Evolutionary conservation across 1,140 invertebrate species (phyloP), one percentile per base, ranked within the genome.

Genomic region (Solenopsis invicta): DNA sequence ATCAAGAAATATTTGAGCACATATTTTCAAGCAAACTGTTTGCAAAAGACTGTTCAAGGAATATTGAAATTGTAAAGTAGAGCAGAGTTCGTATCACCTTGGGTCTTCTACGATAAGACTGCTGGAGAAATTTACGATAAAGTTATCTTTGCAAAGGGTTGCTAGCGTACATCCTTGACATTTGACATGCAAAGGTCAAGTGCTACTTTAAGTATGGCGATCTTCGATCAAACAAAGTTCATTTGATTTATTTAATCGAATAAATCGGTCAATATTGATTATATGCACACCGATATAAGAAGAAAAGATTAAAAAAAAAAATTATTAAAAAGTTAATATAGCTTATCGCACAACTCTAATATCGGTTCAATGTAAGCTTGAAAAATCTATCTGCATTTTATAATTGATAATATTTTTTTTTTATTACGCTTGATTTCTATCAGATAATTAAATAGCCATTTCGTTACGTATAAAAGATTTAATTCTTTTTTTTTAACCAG

Each of bases 151-250:
- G 21, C 48, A 54, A 72, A 59, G 52, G 41, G 12, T 66, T 48
- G 37, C 29, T 16, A 45, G n/a, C n/a, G 54, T 67, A 2, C 12
- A 13, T 50, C 56, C 13, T 61, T 88, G 69, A 77, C 71, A 89
- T 77, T 88, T 89, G 67, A 8, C 4, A 71, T 24, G n/a, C 13
- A 64, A 87, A 56, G 41, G 67, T 66, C 56, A 24, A 52, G 50
- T 37, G n/a, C 2, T 59, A 59, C n/a, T 59, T n/a, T 52, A 37
- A 84, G 9, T 34, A n/a, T 52, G 48, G 3, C 13, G 21, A 5
- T 12, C 8, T 74, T 56, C 34, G 12, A 71, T 48, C 29, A 29
- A 75, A n/a, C 13, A 48, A 29, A 54, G 18, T 84, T 52, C 8
- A 21, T 48, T 74, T 67, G 21, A 80, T 67, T 50, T 1, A 4